Conservation (phyloP, 2,888 invertebrate species). For the Dryococelus australis region DNA sequence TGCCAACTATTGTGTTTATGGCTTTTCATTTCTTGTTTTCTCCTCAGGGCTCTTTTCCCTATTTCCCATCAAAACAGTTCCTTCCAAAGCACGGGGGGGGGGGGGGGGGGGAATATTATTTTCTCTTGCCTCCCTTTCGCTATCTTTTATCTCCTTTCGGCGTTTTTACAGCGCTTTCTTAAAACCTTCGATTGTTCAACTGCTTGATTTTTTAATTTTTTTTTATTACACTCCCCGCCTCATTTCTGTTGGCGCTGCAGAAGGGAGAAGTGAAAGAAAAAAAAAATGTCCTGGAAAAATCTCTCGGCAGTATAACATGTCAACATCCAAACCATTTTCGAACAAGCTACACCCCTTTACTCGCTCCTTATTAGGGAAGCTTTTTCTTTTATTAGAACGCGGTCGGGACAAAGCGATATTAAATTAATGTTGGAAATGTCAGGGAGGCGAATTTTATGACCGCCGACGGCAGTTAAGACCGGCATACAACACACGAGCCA, state of each 20-base stretch:
- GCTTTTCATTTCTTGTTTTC: slow-evolving; percentile 19
- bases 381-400: no score
- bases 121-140: not conserved
- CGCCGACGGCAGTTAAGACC: no score
- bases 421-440: no score
- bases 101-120: not conserved
- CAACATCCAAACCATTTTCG: not conserved
- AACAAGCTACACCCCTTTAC: not conserved
- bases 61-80: not conserved
- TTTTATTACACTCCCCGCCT: not conserved
- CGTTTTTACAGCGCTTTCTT: not conserved
- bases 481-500: no score
- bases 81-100: not conserved
- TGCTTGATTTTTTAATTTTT: not conserved
- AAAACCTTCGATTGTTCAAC: not conserved
- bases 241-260: not conserved
- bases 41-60: not conserved
- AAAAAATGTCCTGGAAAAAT: no score
- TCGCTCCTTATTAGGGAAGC: not conserved
- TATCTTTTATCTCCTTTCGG: not conserved
- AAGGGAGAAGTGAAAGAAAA: not conserved
- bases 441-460: no score
- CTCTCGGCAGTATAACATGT: not conserved
- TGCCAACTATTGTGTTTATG: slow-evolving; percentile 4
- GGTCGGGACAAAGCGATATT: no score